phyloP scores from a whole-genome alignment of 64 coral and sea anemone genomes.

The Actinia equina region DNA sequence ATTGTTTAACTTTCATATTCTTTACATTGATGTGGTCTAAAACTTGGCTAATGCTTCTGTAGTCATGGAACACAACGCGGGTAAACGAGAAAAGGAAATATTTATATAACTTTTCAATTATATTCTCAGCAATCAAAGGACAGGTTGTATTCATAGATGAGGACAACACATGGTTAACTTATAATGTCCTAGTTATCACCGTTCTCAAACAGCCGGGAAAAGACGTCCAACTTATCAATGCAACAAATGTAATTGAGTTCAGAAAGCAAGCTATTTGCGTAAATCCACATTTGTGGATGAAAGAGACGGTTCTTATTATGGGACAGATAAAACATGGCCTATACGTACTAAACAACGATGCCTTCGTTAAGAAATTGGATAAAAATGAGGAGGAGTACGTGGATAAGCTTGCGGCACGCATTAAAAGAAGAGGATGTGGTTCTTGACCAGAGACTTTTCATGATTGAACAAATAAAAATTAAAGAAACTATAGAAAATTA shows the following conservation, averaged over 20 bases:
- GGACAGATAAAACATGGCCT: neutral
- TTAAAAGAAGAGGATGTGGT: neutral
- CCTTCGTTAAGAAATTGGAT: neutral
- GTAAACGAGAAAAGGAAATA: neutral
- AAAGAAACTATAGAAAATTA: too few relatives aligned
- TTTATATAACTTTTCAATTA: neutral
- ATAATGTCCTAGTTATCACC: neutral
- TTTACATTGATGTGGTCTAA: too few relatives aligned
- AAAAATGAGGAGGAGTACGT: neutral
- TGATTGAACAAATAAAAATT: too few relatives aligned
- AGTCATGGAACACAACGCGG: too few relatives aligned
- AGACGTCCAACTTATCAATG: neutral
- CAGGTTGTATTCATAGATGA: neutral
- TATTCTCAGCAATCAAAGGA: neutral
- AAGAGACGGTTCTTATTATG: neutral
- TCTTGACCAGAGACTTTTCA: neutral
- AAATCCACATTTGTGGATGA: neutral
- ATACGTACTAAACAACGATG: neutral
- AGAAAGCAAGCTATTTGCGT: neutral
- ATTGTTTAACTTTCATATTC: too few relatives aligned
- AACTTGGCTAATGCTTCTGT: too few relatives aligned
- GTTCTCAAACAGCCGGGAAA: neutral
- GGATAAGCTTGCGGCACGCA: neutral
- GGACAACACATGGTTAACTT: neutral
- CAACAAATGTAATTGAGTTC: neutral